Conservation (phyloP, 1,140 invertebrate genomes). For the Sitophilus oryzae region DNA sequence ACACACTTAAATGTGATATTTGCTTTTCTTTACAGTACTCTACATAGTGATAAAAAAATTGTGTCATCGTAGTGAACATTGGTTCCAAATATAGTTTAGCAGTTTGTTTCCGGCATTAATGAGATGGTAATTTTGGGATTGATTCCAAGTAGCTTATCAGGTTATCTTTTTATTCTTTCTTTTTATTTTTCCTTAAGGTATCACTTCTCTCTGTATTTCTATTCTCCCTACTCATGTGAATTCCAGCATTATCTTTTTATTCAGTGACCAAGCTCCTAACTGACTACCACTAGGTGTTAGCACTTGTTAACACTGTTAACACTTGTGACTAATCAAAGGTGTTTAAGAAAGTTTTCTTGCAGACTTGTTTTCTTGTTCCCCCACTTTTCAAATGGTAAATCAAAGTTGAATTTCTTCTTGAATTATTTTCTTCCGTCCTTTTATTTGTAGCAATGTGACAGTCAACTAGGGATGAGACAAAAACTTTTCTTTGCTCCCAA, state of each 20-base stretch:
- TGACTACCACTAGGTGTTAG: no score
- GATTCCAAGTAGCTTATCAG: constrained; percentile 4
- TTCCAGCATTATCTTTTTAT: no score
- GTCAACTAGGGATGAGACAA: constrained; percentile 3
- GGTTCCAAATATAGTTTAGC: constrained; percentile 2
- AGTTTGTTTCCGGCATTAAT: constrained; percentile 2
- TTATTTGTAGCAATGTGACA: constrained; percentile 2
- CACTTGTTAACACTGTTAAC: no score
- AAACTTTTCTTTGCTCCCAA: constrained; percentile 5
- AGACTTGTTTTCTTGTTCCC: constrained; percentile 5
- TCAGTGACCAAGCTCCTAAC: no score
- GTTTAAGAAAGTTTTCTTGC: constrained; percentile 1
- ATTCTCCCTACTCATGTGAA: constrained; percentile 2
- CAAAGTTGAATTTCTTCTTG: constrained; percentile 4
- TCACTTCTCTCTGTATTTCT: no score
- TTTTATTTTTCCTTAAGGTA: neutral
- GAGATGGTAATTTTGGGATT: constrained; percentile 5
- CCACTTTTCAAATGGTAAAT: constrained; percentile 6
- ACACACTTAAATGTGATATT: neutral
- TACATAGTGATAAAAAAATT: constrained; percentile 2
- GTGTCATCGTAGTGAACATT: constrained; percentile 5
- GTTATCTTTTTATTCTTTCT: no score
- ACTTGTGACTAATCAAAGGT: neutral
- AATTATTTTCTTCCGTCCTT: constrained; percentile 5
- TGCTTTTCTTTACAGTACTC: neutral